phyloP scores from a whole-genome alignment of 1,140 invertebrate genomes.

The Drosophila paulistorum region DNA sequence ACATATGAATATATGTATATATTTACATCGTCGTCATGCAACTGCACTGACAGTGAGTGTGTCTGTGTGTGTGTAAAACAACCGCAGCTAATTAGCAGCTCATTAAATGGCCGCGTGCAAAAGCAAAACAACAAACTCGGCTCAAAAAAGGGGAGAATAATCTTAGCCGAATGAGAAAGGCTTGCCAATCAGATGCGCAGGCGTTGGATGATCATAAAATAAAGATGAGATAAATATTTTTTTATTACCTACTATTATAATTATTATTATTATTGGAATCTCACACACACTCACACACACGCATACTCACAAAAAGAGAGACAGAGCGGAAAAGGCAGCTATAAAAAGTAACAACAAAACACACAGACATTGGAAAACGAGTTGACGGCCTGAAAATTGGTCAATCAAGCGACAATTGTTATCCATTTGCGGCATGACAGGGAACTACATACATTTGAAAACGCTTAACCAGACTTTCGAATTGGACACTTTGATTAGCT shows the following conservation, averaged over 20 bases:
- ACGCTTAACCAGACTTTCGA: conserved; percentile 50
- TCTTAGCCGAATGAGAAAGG: background rate
- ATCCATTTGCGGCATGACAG: conserved; percentile 54
- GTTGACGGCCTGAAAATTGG: conserved; percentile 67
- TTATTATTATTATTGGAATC: conserved; percentile 13
- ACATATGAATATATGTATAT: background rate
- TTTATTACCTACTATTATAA: conserved; percentile 4
- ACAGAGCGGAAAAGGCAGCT: conserved; percentile 17
- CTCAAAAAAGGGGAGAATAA: background rate
- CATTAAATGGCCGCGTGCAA: conserved; percentile 74
- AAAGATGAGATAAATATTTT: conserved; percentile 28
- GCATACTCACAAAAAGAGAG: conserved; percentile 2
- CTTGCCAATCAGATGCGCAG: conserved; percentile 27
- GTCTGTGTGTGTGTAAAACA: conserved; percentile 42
- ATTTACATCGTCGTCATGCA: conserved; percentile 12
- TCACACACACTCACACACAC: conserved; percentile 27
- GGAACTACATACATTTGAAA: conserved; percentile 56
- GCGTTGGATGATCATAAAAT: conserved; percentile 35
- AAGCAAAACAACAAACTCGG: conserved; percentile 40
- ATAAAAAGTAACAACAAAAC: conserved; percentile 39
- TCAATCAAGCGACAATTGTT: conserved; percentile 78
- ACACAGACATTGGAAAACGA: conserved; percentile 48
- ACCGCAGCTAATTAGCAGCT: conserved; percentile 72
- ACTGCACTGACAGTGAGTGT: conserved; percentile 2
- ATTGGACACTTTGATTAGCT: conserved; percentile 58